Evolutionary conservation across 35 echinoderm and acorn worm species (phyloP), one percentile per base, ranked within the genome.

Genomic region (Lytechinus variegatus): DNA sequence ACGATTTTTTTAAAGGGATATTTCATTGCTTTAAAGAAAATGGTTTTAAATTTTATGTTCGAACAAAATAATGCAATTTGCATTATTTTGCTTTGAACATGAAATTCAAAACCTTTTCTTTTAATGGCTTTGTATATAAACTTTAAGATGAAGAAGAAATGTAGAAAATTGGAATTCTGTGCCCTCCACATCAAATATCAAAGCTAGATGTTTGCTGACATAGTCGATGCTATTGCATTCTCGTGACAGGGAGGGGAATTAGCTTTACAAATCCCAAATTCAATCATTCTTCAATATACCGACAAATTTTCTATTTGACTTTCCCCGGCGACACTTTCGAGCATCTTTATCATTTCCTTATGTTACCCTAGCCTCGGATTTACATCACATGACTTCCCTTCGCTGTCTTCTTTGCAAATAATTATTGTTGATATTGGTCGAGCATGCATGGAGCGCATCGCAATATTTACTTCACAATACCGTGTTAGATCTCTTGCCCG

Each of bases 201-300:
- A 12, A 44, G 88, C 28, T 52, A 54, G 88, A 90, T 90, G 13
- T 90, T 90, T 90, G 88, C 14, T 71, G 61, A 89, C 87, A 89
- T 71, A 14, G n/a, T 79, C 19, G 19, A 79, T 24, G 61, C 61
- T 53, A 29, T 12, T 8, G 29, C 28, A 9, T n/a, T 19, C 52
- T 53, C 87, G 29, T 52, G 10, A 28, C 3, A 90, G 16, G 88
- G 4, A 44, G 28, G 88, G 88, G 88, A 90, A 90, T 90, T 90
- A 90, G 88, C 88, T 90, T 90, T 52, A 90, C 88, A 90, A 90
- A 90, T 90, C 88, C 88, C 88, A 90, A 90, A 90, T 90, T 90
- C 88, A 90, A 90, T 90, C 28, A 90, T 52, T 90, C 28, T 90
- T 52, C 29, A 90, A 90, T 90, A 44, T 90, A 90, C 88, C 52